Percentiles rank a stretch among this genome's conserved stretches.
phyloP scores from a whole-genome alignment of 2,113 vertebrate species.

The Nettapus auritus region DNA sequence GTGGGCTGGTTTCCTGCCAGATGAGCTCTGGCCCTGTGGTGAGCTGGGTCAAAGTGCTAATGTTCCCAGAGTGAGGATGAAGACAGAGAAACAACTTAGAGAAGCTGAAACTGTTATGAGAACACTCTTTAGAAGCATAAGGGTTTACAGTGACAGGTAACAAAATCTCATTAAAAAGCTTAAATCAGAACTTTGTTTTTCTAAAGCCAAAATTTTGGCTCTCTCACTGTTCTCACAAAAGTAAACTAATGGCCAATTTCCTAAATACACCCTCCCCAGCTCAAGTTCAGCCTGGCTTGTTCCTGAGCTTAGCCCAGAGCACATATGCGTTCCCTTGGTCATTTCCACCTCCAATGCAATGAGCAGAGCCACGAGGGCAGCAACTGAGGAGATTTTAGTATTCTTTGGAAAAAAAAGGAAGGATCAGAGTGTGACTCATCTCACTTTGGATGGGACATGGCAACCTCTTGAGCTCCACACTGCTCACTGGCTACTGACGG shows the following conservation, averaged over 20 bases:
- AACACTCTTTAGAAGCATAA: neutral
- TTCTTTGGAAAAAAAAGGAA: neutral
- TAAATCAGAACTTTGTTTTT: neutral
- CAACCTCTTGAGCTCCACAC: neutral
- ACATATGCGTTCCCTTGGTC: neutral
- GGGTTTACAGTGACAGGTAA: neutral
- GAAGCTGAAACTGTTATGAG: neutral
- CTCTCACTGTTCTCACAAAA: neutral
- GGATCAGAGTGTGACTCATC: fast-evolving
- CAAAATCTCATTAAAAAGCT: neutral
- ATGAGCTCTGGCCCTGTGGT: neutral
- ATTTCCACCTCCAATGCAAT: neutral
- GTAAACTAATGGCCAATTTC: neutral
- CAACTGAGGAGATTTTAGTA: neutral
- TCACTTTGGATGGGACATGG: neutral
- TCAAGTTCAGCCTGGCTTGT: neutral
- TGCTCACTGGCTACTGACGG: neutral
- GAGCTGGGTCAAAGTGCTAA: neutral
- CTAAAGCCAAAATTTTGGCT: neutral
- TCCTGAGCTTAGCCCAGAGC: neutral
- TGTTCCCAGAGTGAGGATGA: neutral
- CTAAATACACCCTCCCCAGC: neutral
- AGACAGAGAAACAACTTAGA: neutral
- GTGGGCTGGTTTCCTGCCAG: neutral
- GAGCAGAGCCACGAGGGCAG: neutral